These are phyloP conservation scores for Perdita meconis DNA, from an alignment of 2,888 invertebrate genomes.

Conservation along the genomic window DNA sequence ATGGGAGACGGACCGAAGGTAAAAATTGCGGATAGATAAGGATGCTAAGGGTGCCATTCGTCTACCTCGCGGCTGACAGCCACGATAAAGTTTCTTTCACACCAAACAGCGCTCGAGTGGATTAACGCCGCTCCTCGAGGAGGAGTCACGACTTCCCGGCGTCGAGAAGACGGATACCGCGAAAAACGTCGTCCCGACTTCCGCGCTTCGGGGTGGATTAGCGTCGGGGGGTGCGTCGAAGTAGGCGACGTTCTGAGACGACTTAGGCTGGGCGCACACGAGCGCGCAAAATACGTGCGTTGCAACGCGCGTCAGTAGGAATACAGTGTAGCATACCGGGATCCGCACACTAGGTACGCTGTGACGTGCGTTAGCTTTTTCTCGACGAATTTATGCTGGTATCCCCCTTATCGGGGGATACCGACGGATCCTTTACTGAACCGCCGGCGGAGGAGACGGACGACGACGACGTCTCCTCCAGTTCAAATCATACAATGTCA, in stretches of 20 bases:
- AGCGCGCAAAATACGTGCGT: no score
- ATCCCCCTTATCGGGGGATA: no score
- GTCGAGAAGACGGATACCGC: conserved; percentile 51
- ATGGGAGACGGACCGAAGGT: conserved; percentile 52
- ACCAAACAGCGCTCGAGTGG: conserved; percentile 66
- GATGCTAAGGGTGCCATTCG: conserved; percentile 74
- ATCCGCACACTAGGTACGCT: no score
- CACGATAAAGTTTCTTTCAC: conserved; percentile 75
- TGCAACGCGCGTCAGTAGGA: no score
- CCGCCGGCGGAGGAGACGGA: no score
- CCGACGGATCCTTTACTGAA: no score
- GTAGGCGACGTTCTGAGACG: neutral
- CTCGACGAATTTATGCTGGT: no score
- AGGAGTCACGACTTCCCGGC: conserved; percentile 39
- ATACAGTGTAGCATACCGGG: no score
- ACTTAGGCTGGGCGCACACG: no score
- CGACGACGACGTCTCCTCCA: no score
- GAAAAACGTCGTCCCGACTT: conserved; percentile 44
- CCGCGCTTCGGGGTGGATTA: neutral
- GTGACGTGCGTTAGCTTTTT: no score
- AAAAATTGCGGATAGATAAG: conserved; percentile 75
- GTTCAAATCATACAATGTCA: no score
- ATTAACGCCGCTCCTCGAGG: conserved; percentile 61
- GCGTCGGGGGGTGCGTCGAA: conserved; percentile 18
- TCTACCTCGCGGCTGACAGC: conserved; percentile 73